These are phyloP conservation scores for Halcyon badia DNA, from an alignment of 2,797 vertebrate genomes.

Conservation along the genomic window DNA sequence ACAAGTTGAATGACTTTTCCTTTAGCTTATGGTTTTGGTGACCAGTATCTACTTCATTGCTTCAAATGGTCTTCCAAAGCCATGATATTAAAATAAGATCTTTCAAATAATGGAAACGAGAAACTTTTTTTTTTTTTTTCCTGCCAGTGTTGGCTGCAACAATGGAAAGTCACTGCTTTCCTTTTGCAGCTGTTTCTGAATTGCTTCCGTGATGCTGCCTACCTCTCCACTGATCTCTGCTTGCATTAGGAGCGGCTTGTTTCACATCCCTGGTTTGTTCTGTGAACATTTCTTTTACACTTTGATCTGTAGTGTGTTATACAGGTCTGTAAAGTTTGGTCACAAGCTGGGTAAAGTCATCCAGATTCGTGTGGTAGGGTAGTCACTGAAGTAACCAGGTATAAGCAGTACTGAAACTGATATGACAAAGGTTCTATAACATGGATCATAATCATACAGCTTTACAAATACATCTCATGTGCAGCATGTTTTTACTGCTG, in stretches of 20 bases:
- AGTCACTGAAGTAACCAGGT: neutral
- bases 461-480: neutral
- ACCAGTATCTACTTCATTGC: neutral
- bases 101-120: conserved; percentile 42
- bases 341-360: neutral
- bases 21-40: neutral
- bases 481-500: neutral
- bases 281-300: neutral
- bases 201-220: conserved; percentile 18
- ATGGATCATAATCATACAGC: neutral
- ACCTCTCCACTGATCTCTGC: neutral
- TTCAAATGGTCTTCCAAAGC: conserved; percentile 33
- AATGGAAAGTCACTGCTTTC: neutral
- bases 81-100: conserved; percentile 7
- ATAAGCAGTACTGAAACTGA: neutral
- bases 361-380: neutral
- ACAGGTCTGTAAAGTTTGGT: neutral
- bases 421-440: neutral
- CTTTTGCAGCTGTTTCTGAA: conserved; percentile 17
- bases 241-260: neutral
- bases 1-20: neutral
- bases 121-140: neutral
- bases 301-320: neutral
- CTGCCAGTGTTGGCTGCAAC: neutral
- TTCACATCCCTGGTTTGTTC: neutral